A percentile compares a stretch with the other conserved stretches of the same genome.
Conservation (phyloP, 2,888 invertebrate species). For the Homarus gammarus region DNA sequence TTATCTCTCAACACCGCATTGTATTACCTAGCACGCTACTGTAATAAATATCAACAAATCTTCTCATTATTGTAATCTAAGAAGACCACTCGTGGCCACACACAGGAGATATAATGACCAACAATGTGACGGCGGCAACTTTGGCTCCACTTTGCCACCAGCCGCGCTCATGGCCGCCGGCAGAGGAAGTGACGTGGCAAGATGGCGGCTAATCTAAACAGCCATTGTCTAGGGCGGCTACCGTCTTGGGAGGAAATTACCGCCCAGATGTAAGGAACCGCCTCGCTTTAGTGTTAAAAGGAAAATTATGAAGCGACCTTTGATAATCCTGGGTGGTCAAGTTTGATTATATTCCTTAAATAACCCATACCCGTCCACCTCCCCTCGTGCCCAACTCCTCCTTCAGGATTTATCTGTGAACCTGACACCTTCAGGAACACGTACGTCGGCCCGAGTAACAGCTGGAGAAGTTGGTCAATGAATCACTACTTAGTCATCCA, state of each 20-base stretch:
- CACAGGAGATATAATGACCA: neutral
- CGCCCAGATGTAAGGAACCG: conserved; percentile 13
- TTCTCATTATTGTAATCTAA: neutral
- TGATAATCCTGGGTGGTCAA: neutral
- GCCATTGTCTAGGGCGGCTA: conserved; percentile 59
- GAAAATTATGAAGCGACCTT: neutral
- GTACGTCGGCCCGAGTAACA: too few species aligned
- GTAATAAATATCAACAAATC: neutral
- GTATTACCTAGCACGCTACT: too few species aligned
- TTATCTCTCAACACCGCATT: neutral
- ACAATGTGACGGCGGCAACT: neutral
- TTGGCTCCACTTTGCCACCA: neutral
- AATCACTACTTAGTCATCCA: neutral
- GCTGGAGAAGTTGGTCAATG: too few species aligned
- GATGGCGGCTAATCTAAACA: conserved; percentile 63
- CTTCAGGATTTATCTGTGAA: neutral
- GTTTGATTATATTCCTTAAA: neutral
- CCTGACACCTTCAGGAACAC: too few species aligned
- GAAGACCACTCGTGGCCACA: neutral
- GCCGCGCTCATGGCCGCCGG: conserved; percentile 9
- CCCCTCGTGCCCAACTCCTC: neutral
- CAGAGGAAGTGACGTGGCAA: conserved; percentile 56
- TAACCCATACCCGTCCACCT: too few species aligned
- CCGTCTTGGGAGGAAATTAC: conserved; percentile 52
- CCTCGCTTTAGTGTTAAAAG: conserved; percentile 22